phyloP scores from a whole-genome alignment of 2,797 vertebrate species.

The Netta rufina region DNA sequence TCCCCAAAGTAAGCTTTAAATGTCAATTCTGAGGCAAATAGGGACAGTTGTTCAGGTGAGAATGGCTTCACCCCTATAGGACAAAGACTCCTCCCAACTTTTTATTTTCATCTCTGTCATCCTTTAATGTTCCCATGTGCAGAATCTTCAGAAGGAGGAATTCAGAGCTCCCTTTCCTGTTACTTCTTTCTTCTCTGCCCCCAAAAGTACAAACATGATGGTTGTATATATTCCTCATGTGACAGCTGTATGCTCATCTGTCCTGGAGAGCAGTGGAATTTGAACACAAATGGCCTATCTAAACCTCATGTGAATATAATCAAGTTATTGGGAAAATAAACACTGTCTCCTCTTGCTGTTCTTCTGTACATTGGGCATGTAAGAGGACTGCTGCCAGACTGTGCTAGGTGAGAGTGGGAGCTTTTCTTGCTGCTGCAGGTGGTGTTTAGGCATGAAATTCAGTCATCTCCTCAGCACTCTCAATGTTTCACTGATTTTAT shows the following conservation, averaged over 20 bases:
- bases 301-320: background rate
- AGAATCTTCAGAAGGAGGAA: background rate
- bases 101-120: background rate
- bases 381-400: background rate
- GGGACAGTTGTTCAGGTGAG: background rate
- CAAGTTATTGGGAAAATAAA: background rate
- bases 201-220: background rate
- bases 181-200: background rate
- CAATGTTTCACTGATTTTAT: background rate
- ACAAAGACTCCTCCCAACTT: background rate
- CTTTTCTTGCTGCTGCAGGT: background rate
- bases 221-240: background rate
- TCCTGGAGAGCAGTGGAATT: background rate
- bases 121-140: background rate
- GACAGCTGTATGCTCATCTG: background rate
- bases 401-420: background rate
- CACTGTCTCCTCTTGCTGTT: background rate
- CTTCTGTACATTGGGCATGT: rapidly evolving
- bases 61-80: background rate
- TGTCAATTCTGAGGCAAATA: background rate
- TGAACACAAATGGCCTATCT: background rate
- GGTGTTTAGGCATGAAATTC: background rate
- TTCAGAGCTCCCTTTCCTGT: background rate
- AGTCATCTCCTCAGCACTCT: background rate
- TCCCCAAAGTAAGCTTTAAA: background rate